A percentile compares a stretch with the other conserved stretches of the same genome.
Conservation (phyloP, 2,888 invertebrate species). For the Teinopalpus imperialis region DNA sequence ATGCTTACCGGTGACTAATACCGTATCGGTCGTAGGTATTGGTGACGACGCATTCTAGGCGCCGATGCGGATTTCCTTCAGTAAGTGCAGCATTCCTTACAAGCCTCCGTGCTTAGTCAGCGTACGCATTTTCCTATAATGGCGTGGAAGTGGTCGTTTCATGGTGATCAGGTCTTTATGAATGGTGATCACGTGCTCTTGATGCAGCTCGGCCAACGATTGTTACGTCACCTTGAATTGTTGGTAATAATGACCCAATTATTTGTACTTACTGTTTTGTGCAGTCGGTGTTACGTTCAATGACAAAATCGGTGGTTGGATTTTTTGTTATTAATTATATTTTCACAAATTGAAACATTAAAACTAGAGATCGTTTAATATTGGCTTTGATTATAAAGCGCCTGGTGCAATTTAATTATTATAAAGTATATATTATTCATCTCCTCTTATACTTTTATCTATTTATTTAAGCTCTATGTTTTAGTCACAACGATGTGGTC, state of each 20-base stretch:
- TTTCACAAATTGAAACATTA: too few relatives aligned
- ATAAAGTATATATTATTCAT: too few relatives aligned
- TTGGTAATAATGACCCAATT: not conserved
- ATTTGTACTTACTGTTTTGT: not conserved
- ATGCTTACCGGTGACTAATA: constrained; percentile 47
- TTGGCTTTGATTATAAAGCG: too few relatives aligned
- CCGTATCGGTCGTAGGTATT: constrained; percentile 43
- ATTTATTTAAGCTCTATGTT: too few relatives aligned
- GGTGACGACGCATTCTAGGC: constrained; percentile 55
- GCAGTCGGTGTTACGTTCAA: not conserved
- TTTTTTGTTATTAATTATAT: too few relatives aligned
- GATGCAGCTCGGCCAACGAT: not conserved
- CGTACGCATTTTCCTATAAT: constrained; percentile 52
- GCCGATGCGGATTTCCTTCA: constrained; percentile 77
- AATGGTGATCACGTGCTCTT: constrained; percentile 18
- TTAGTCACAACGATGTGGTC: too few relatives aligned
- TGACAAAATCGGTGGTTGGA: not conserved
- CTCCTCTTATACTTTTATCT: too few relatives aligned
- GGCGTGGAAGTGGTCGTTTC: constrained; percentile 37
- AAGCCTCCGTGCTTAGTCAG: constrained; percentile 64
- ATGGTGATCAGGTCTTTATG: constrained; percentile 20
- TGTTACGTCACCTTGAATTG: not conserved
- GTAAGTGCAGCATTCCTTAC: constrained; percentile 69
- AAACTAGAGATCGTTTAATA: too few relatives aligned
- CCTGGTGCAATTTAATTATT: too few relatives aligned